Evolutionary conservation across 1,140 invertebrate genomes (phyloP), one percentile per base, ranked within the genome.

Genomic region (Hirudo medicinalis): DNA sequence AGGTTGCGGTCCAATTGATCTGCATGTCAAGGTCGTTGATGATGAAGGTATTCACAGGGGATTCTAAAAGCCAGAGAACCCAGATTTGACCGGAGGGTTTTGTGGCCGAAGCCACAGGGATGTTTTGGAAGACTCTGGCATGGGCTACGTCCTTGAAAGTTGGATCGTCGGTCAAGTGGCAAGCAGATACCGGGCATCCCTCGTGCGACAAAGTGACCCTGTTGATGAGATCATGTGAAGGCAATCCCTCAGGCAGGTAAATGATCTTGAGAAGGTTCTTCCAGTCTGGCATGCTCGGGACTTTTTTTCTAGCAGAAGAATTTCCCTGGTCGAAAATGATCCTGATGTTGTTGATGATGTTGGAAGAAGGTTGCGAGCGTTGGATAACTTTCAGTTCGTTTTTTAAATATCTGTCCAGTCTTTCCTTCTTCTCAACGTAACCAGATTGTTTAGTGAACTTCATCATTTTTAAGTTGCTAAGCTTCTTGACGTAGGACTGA

Each of bases 41-140:
- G n/a, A 49, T 49, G 77, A 53, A 22, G 40, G 69, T 67, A 60
- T 87, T 85, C 57, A 86, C 84, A 54, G 86, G 86, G n/a, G 85
- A 84, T 80, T 90, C 90, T 85, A 91, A 87, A 55, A 89, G 84
- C 72, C 86, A 85, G 69, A 90, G 87, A n/a, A 89, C 89, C 74
- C 74, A 75, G 27, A 75, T 75, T 29, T 75, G 74, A 63, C 63
- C 69, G 32, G 72, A 6, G 20, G 68, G 66, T 36, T 70, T 70
- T 4, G n/a, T 54, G 32, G 69, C 29, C n/a, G 69, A 25, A 49
- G 43, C 4, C 20, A 53, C 25, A 19, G 29, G 22, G 40, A 27
- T 53, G 22, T 36, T 29, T 53, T 70, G 69, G 69, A 70, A 49
- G 17, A 70, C 22, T 4, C 40, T 25, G 32, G 53, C 22, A n/a